Conservation (phyloP, 1,140 invertebrate genomes). For the Euschistus heros region DNA sequence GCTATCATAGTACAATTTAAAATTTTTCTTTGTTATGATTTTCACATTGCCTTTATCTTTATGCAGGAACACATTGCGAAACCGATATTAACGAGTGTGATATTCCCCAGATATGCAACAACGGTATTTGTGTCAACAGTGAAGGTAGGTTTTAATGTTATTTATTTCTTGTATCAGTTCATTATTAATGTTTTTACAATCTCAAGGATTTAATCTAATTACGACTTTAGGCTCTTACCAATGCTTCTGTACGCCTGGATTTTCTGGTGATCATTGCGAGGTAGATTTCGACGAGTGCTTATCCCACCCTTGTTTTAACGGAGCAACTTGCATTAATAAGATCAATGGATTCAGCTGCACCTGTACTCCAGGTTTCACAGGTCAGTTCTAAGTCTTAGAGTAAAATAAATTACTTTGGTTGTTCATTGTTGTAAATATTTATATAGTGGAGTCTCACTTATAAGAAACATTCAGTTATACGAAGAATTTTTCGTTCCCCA, state of each 20-base stretch:
- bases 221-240: conserved; percentile 57
- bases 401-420: too few relatives aligned
- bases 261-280: conserved; percentile 69
- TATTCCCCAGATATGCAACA: conserved; percentile 52
- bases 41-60: too few relatives aligned
- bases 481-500: too few relatives aligned
- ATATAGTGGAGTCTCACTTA: too few relatives aligned
- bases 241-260: conserved; percentile 77
- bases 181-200: conserved; percentile 14
- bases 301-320: conserved; percentile 77
- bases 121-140: conserved; percentile 72
- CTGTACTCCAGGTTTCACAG: conserved; percentile 71
- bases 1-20: too few relatives aligned
- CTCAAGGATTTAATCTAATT: not conserved
- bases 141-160: conserved; percentile 28
- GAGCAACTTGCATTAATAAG: conserved; percentile 73
- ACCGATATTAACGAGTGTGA: conserved; percentile 71
- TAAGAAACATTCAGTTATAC: too few relatives aligned
- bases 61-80: conserved; percentile 53
- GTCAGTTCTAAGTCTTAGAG: conserved; percentile 31
- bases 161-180: not conserved
- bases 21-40: too few relatives aligned
- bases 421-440: too few relatives aligned
- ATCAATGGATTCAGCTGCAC: conserved; percentile 76
- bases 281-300: conserved; percentile 80